Evolutionary conservation across 2,888 invertebrate genomes (phyloP), one percentile per base, ranked within the genome.

Genomic region (Vesta saturnalis): DNA sequence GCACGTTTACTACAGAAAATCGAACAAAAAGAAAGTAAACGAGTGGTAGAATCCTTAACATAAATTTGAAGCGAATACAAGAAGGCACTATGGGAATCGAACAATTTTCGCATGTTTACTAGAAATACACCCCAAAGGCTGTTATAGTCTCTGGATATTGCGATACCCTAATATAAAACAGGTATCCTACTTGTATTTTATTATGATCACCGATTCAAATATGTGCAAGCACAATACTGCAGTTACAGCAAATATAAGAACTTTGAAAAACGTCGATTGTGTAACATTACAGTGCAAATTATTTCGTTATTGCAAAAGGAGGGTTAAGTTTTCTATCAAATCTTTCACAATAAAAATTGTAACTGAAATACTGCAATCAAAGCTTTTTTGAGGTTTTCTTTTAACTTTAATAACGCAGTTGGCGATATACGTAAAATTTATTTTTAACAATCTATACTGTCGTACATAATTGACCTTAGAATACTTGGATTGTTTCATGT

Each of bases 61-160:
- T 64, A 64, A 64, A 64, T 64, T 64, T 16, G 30, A 55, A 60
- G 46, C 60, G 55, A 60, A 59, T 54, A 59, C 59, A 52, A 54
- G 64, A 30, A 57, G 52, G 55, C 52, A 63, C 60, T 60, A 59
- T 46, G 65, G 64, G 69, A 69, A 65, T 69, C 35, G 61, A 60
- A 61, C 69, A 65, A 69, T 69, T 69, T 69, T 69, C 61, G 49
- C 65, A 22, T 65, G 61, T 69, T 69, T 69, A 43, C 58, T 19
- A 6, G 30, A 69, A 69, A 64, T 69, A 58, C 65, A 59, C 62
- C 69, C 69, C 54, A 52, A 60, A 56, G 65, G 47, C 47, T 22
- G n/a, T 47, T 21, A 23, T 14, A 47, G 58, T 47, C 21, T 58
- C 35, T 35, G 12, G 57, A 64, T 59, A 64, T 59, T 64, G 64